Evolutionary conservation across 2,797 vertebrate genomes (phyloP).

Genomic region (Anguilla megastoma): DNA sequence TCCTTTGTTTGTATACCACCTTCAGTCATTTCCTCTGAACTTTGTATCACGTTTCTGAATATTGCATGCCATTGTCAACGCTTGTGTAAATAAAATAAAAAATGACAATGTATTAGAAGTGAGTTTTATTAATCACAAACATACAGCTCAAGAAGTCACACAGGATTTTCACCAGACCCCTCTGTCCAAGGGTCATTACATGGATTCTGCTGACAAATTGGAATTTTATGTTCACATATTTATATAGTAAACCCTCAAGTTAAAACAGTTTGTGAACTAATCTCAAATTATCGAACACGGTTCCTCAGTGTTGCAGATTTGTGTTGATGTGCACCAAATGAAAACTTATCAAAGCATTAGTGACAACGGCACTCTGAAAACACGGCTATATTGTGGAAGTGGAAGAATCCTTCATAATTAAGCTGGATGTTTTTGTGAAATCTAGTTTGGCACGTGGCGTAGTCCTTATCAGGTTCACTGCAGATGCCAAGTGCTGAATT

Average conservation of each 20-base stretch:
- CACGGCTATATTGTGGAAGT: background rate
- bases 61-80: constrained; percentile 29
- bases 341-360: background rate
- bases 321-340: background rate
- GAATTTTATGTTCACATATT: constrained; percentile 24
- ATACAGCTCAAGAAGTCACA: constrained; percentile 69
- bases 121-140: constrained; percentile 80
- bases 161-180: constrained; percentile 53
- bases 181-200: constrained; percentile 48
- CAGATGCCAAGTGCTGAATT: constrained; percentile 13
- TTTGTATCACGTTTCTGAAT: constrained; percentile 16
- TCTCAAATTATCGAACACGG: background rate
- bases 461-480: constrained; percentile 22
- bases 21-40: constrained; percentile 25
- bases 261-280: background rate
- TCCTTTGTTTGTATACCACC: constrained; percentile 1
- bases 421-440: constrained; percentile 6
- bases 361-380: constrained; percentile 8
- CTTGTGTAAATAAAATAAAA: constrained; percentile 32
- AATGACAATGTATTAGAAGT: constrained; percentile 58
- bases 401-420: background rate
- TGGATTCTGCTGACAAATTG: constrained; percentile 39
- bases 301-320: background rate
- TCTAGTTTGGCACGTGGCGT: background rate
- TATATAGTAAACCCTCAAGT: background rate